A percentile compares a stretch with the other conserved stretches of the same genome.
phyloP scores from a whole-genome alignment of 2,888 invertebrate genomes.

The Dastarcus helophoroides region DNA sequence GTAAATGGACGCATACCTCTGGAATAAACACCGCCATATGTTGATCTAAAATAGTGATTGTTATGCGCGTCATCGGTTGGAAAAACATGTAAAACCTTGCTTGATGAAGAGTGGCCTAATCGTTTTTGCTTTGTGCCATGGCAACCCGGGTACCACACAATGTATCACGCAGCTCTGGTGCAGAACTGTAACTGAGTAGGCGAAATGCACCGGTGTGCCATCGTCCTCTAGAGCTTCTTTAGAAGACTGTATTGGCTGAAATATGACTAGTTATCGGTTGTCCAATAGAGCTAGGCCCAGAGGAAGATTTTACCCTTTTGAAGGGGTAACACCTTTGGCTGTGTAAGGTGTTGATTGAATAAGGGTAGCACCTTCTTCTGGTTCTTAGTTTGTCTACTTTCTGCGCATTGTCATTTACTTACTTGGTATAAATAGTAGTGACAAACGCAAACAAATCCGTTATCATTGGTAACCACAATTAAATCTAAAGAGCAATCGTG shows the following conservation, averaged over 20 bases:
- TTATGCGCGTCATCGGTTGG: too few species aligned
- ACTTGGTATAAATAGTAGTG: constrained; percentile 73
- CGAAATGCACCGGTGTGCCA: constrained; percentile 62
- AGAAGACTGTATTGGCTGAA: constrained; percentile 47
- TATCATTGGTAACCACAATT: constrained; percentile 62
- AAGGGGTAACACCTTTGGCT: too few species aligned
- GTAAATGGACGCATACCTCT: constrained; percentile 70
- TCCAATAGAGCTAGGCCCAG: constrained; percentile 6
- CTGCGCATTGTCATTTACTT: too few species aligned
- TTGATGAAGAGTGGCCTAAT: constrained; percentile 67
- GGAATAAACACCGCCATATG: constrained; percentile 75
- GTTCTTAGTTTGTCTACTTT: too few species aligned
- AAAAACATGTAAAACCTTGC: too few species aligned
- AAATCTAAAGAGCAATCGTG: constrained; percentile 75
- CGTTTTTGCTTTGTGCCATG: constrained; percentile 65
- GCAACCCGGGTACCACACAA: constrained; percentile 68
- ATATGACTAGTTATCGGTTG: too few species aligned
- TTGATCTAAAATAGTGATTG: constrained; percentile 45
- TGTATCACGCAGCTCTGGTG: constrained; percentile 78
- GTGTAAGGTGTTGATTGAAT: too few species aligned
- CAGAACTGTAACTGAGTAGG: constrained; percentile 70
- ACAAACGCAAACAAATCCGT: constrained; percentile 64
- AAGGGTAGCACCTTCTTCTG: too few species aligned
- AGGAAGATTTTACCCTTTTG: too few species aligned
- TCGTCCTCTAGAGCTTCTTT: constrained; percentile 36